Conservation (phyloP, 53 echinoderm and acorn worm genomes). For the Hippasteria phrygiana region DNA sequence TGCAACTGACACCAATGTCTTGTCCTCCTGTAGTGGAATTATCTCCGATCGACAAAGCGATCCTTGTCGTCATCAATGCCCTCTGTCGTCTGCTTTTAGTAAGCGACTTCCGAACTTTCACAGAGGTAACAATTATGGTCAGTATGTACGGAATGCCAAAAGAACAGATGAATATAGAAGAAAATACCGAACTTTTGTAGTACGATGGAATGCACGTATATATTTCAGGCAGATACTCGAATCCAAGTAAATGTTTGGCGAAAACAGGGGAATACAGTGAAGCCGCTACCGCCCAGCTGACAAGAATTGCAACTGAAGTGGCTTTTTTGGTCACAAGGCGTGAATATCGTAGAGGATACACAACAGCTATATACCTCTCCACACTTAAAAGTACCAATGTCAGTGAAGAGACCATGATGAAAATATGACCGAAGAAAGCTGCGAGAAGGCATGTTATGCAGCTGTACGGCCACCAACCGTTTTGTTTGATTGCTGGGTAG, state of each 20-base stretch:
- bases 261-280: background rate
- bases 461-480: background rate
- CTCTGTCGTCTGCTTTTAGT: background rate
- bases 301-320: background rate
- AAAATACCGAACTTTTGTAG: background rate
- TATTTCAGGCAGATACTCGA: conserved; percentile 1
- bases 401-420: background rate
- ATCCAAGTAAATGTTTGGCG: background rate
- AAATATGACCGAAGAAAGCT: background rate
- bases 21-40: background rate
- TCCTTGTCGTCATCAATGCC: background rate
- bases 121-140: background rate
- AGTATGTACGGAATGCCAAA: background rate
- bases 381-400: background rate
- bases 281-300: background rate
- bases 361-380: conserved; percentile 1
- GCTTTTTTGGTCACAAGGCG: background rate
- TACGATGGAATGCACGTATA: background rate
- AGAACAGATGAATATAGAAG: background rate
- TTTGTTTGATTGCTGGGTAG: background rate
- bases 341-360: background rate
- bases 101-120: background rate
- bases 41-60: background rate
- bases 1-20: background rate
- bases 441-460: background rate